phyloP scores from a whole-genome alignment of 2,797 vertebrate species.

The Lycodopsis pacificus region DNA sequence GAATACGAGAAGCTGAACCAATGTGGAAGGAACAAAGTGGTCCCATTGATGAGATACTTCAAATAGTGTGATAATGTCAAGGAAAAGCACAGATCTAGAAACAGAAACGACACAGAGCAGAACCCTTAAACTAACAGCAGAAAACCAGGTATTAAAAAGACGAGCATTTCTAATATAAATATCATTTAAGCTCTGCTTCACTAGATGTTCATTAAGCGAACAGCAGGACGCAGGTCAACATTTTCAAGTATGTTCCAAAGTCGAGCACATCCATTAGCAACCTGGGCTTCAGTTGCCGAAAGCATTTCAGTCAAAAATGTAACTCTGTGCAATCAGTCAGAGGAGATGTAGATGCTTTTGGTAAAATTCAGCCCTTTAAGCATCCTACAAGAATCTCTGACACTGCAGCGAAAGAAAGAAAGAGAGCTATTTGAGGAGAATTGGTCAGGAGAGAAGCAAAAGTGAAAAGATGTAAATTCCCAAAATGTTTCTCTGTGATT shows the following conservation, averaged over 20 bases:
- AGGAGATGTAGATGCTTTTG: conserved; percentile 17
- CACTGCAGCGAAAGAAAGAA: background rate
- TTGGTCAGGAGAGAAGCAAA: conserved; percentile 9
- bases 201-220: conserved; percentile 48
- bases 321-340: conserved; percentile 27
- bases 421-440: conserved; percentile 29
- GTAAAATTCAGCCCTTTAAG: conserved; percentile 25
- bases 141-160: background rate
- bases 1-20: conserved; percentile 14
- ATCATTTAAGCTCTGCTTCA: conserved; percentile 13
- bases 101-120: background rate
- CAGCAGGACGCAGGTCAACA: conserved; percentile 40
- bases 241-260: conserved; percentile 28
- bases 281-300: conserved; percentile 32
- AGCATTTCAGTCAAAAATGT: conserved; percentile 24
- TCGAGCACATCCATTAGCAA: conserved; percentile 41
- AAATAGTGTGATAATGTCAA: background rate
- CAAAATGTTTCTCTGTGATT: conserved; percentile 43
- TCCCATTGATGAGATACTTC: background rate
- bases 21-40: background rate
- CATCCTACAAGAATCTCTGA: background rate
- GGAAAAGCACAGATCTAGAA: background rate
- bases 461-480: conserved; percentile 22
- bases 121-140: background rate
- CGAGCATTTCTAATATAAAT: background rate